Evolutionary conservation across 2,797 vertebrate species (phyloP).

Genomic region (Erpetoichthys calabaricus): DNA sequence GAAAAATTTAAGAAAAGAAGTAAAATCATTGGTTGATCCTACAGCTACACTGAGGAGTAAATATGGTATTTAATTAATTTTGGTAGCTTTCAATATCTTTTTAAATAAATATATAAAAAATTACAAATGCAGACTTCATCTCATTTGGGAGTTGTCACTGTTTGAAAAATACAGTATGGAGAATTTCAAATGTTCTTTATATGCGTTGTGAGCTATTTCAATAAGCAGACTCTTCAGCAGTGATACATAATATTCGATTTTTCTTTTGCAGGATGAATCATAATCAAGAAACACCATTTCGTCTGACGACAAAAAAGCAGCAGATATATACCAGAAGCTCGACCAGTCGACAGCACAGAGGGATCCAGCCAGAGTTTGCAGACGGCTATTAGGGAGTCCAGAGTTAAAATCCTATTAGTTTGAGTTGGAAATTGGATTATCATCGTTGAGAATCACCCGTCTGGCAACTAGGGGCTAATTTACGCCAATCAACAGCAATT

Average conservation of each 20-base stretch:
- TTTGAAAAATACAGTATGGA: too few relatives aligned
- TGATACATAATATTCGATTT: slow-evolving; percentile 8
- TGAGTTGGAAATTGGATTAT: slow-evolving; percentile 72
- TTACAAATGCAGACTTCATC: too few relatives aligned
- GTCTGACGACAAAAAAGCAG: slow-evolving; percentile 35
- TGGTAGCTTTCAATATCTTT: too few relatives aligned
- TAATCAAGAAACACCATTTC: slow-evolving; percentile 25
- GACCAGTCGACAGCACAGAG: slow-evolving; percentile 32
- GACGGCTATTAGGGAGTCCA: slow-evolving; percentile 70
- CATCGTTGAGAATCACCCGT: slow-evolving; percentile 72
- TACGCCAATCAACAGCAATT: slow-evolving; percentile 75
- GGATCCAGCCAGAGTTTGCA: slow-evolving; percentile 59
- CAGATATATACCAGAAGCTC: slow-evolving; percentile 1
- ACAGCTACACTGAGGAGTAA: too few relatives aligned
- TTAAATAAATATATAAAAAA: too few relatives aligned
- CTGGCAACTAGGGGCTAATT: slow-evolving; percentile 77
- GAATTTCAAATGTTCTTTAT: too few relatives aligned
- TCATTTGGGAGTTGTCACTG: too few relatives aligned
- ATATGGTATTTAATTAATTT: too few relatives aligned
- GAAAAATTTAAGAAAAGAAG: too few relatives aligned
- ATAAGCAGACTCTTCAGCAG: slow-evolving; percentile 9
- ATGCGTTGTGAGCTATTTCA: background rate
- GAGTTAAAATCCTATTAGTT: slow-evolving; percentile 82
- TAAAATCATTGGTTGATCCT: too few relatives aligned
- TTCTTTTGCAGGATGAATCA: slow-evolving; percentile 2